These are phyloP conservation scores for Clarias platycephalus DNA, from an alignment of 2,797 vertebrate genomes.

Conservation along the genomic window DNA sequence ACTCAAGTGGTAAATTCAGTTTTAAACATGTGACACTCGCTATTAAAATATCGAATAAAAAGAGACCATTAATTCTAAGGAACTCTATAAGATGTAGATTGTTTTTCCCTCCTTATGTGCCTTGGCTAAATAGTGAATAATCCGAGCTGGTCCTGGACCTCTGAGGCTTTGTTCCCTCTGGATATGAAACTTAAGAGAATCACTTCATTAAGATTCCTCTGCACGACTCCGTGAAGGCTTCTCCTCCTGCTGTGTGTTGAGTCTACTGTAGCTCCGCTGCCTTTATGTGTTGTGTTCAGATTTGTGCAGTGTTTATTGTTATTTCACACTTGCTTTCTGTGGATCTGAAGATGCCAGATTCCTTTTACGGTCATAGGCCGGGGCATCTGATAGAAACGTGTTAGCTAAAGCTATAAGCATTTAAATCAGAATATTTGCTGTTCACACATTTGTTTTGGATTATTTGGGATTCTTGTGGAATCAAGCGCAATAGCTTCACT, in stretches of 20 bases:
- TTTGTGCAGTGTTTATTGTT: conserved; percentile 48
- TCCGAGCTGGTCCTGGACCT: conserved; percentile 41
- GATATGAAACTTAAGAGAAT: conserved; percentile 52
- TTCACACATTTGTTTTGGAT: neutral
- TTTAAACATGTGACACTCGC: neutral
- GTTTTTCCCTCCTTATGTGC: neutral
- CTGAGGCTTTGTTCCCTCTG: conserved; percentile 29
- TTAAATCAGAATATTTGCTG: neutral
- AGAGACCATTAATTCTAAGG: neutral
- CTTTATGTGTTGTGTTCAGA: conserved; percentile 66
- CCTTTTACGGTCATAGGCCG: conserved; percentile 53
- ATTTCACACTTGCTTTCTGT: conserved; percentile 60
- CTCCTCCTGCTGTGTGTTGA: conserved; percentile 61
- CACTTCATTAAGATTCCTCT: conserved; percentile 63
- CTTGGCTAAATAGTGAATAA: conserved; percentile 17
- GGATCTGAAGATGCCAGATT: conserved; percentile 64
- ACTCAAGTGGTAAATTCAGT: neutral
- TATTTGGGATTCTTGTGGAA: neutral
- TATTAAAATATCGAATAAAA: neutral
- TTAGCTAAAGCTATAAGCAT: neutral
- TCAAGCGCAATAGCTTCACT: neutral
- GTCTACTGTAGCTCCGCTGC: conserved; percentile 59
- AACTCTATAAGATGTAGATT: neutral
- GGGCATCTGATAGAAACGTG: neutral
- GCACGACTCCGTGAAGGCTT: conserved; percentile 43